Base-by-base conservation (phyloP, 2,113 vertebrate genomes). In the Sebastes schlegelii region DNA sequence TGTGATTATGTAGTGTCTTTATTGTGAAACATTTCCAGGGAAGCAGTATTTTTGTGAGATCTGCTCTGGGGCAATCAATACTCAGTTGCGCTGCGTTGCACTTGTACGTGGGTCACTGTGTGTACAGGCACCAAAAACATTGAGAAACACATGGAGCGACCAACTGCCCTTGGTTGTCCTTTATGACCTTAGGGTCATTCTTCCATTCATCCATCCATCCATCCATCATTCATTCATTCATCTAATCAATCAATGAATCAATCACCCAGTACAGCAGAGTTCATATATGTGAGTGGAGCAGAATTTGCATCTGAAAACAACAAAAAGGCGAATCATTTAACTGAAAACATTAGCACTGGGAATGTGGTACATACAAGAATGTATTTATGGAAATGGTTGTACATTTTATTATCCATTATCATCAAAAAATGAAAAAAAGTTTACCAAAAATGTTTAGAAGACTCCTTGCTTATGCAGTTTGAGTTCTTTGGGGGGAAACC, bases 1-100 rank as follows among this genome's bases (percentile, higher is more conserved):
- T 0, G 1, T 69, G 16, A 63, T 63, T 70, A 66, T 46, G 51
- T n/a, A 65, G 26, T 26, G 6, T 1, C 34, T 54, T 77, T 26
- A 54, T 71, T 65, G 11, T 75, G 71, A 62, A 60, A 76, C 69
- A 66, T 67, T 63, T 75, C 51, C 60, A 66, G 51, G 5, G 6
- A 57, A 54, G 75, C 75, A 34, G 75, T 83, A 55, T 70, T 23
- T 70, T 60, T 68, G 55, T 74, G 49, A 52, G 4, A 45, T 63
- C 49, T 19, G 8, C 62, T 83, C 45, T 21, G 1, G 34, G 9
- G 49, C 2, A 34, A 54, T 83, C 51, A 40, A 71, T 82, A 68
- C 19, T 73, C 6, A 12, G 49, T 21, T 62, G 54, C 13, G 45
- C 17, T 11, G 52, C 54, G 10, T 60, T 77, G 54, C 40, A 49